phyloP scores from a whole-genome alignment of 2,888 invertebrate species.

The Lutraria lutraria region DNA sequence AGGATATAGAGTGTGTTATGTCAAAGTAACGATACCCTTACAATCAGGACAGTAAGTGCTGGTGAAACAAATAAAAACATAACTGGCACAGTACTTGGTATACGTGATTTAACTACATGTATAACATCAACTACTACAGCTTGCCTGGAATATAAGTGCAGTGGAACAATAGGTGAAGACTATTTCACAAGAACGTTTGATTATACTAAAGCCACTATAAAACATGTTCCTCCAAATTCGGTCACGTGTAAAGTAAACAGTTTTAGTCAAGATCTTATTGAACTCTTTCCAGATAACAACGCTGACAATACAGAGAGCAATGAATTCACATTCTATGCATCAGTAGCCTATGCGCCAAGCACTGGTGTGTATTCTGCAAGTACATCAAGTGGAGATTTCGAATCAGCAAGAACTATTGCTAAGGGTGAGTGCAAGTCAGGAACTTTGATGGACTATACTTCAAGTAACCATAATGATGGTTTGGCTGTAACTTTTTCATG shows the following conservation, averaged over 20 bases:
- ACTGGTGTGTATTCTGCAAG: background rate
- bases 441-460: background rate
- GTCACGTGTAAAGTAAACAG: background rate
- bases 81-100: background rate
- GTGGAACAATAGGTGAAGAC: background rate
- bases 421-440: constrained; percentile 2
- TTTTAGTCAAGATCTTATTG: constrained; percentile 2
- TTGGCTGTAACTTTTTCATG: constrained; percentile 11
- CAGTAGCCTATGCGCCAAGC: background rate
- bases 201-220: background rate
- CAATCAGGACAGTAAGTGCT: background rate
- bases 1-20: constrained; percentile 12
- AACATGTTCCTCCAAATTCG: background rate
- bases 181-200: background rate
- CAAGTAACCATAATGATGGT: background rate
- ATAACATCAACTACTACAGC: background rate
- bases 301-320: background rate
- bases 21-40: background rate
- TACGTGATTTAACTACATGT: background rate
- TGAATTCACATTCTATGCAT: constrained; percentile 1
- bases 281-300: background rate
- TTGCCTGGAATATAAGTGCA: background rate
- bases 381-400: background rate
- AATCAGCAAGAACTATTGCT: background rate
- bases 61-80: background rate